These are phyloP conservation scores for Albula glossodonta DNA, from an alignment of 2,113 vertebrate species.

Conservation along the genomic window DNA sequence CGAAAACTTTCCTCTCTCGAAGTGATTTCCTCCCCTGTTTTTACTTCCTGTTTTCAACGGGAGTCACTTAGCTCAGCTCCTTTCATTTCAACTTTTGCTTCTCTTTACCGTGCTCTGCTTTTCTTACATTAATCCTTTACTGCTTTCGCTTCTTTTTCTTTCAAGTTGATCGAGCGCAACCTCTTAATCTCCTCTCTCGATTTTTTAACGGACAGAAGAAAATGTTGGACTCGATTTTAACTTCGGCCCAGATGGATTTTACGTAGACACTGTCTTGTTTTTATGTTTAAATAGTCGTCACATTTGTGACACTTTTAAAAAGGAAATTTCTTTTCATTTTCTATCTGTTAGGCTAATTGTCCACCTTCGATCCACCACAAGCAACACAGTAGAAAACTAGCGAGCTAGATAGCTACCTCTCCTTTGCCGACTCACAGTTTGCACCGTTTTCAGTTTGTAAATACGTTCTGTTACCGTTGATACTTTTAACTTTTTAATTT, in stretches of 20 bases:
- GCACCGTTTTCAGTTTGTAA: background rate
- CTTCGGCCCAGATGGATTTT: constrained; percentile 74
- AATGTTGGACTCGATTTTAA: constrained; percentile 29
- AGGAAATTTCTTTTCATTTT: background rate
- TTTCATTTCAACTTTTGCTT: constrained; percentile 35
- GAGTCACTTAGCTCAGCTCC: constrained; percentile 40
- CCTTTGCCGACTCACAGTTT: background rate
- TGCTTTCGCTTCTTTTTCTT: background rate
- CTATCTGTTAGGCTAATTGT: constrained; percentile 14
- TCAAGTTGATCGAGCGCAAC: background rate
- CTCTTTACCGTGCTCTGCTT: constrained; percentile 12
- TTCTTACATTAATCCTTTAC: background rate
- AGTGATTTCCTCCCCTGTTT: constrained; percentile 51
- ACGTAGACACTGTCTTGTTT: constrained; percentile 61
- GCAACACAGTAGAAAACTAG: constrained; percentile 26
- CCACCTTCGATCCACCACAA: constrained; percentile 9
- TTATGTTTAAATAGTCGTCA: background rate
- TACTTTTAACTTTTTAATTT: constrained; percentile 24
- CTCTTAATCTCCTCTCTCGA: constrained; percentile 4
- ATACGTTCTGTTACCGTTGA: constrained; percentile 22
- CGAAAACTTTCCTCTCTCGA: constrained; percentile 48
- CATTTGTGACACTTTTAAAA: background rate
- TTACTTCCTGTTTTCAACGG: constrained; percentile 58
- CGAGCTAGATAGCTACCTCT: constrained; percentile 19
- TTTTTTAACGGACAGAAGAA: background rate